Percentiles rank a stretch among this genome's conserved stretches.
Evolutionary conservation across 1,140 invertebrate species (phyloP).

Genomic region (Eumaeus atala): DNA sequence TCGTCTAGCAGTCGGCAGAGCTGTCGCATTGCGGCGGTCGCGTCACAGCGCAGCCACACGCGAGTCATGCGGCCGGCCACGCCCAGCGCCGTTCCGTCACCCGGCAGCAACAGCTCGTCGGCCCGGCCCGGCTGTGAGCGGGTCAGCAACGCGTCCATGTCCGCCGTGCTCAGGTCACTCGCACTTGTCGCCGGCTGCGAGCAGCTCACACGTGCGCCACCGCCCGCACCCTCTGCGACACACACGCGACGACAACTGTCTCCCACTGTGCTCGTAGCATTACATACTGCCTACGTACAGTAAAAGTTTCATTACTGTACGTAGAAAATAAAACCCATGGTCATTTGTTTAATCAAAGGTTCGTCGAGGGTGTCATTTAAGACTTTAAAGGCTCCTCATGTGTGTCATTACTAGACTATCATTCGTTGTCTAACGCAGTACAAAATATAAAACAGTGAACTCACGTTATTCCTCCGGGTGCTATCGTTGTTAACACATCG

Average conservation of each 20-base stretch:
- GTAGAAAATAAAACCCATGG: no score
- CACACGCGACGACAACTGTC: conserved; percentile 1
- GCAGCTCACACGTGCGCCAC: conserved; percentile 31
- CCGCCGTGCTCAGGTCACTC: conserved; percentile 30
- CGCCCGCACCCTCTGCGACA: conserved; percentile 19
- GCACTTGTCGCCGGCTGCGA: conserved; percentile 40
- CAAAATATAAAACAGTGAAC: background rate
- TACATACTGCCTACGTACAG: no score
- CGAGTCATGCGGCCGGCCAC: conserved; percentile 82
- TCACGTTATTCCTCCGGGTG: background rate
- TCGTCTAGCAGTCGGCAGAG: conserved; percentile 25
- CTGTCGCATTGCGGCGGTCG: conserved; percentile 28
- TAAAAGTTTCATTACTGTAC: no score
- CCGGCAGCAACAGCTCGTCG: conserved; percentile 84
- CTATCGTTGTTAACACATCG: conserved; percentile 16
- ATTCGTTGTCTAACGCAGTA: no score
- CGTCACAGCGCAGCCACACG: conserved; percentile 31
- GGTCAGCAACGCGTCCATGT: conserved; percentile 73
- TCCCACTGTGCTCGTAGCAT: no score
- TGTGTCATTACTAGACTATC: no score
- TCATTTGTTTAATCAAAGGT: no score
- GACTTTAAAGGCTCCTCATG: no score
- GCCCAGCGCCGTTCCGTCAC: conserved; percentile 47
- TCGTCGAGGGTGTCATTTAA: no score
- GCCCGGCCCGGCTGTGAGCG: conserved; percentile 92